A percentile compares a stretch with the other conserved stretches of the same genome.
Conservation (phyloP, 2,797 vertebrate genomes). For the Coendou prehensilis region DNA sequence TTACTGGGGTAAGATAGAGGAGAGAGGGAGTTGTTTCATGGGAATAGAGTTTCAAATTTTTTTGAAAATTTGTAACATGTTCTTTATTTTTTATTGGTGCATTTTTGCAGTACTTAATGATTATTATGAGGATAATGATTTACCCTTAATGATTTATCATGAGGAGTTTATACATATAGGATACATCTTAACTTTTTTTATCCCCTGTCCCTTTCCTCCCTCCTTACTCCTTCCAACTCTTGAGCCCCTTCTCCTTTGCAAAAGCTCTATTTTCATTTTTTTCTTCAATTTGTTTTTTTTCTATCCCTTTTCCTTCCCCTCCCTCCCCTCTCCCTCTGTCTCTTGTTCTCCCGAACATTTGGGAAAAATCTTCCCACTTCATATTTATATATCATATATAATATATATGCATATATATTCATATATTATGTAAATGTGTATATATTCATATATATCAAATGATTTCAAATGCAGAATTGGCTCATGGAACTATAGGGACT, state of each 20-base stretch:
- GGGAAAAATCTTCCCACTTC: not conserved
- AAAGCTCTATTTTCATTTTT: not conserved
- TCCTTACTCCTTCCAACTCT: not conserved
- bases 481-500: not conserved
- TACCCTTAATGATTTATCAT: not conserved
- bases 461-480: not conserved
- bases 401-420: not conserved
- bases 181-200: not conserved
- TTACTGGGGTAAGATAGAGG: not conserved
- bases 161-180: not conserved
- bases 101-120: not conserved
- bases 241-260: not conserved
- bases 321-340: not conserved
- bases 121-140: not conserved
- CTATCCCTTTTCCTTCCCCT: not conserved
- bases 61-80: not conserved
- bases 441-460: not conserved
- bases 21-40: not conserved
- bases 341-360: not conserved
- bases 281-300: not conserved
- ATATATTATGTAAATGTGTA: not conserved
- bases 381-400: not conserved
- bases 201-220: not conserved
- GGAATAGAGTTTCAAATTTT: not conserved
- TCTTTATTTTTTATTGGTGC: not conserved